These are phyloP conservation scores for Pedetes capensis DNA, from an alignment of 2,113 vertebrate genomes.

Conservation along the genomic window DNA sequence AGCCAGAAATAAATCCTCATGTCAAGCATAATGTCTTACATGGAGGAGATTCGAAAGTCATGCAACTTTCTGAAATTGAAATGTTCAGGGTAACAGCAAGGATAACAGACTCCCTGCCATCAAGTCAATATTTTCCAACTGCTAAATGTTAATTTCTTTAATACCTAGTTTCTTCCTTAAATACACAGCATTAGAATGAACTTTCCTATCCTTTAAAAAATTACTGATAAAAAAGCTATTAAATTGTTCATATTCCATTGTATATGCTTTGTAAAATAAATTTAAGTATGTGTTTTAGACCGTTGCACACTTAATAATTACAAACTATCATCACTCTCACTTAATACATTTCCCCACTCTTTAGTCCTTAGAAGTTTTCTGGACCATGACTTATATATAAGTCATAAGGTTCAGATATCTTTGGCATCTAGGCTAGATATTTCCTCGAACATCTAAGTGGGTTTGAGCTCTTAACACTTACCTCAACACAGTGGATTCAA, in stretches of 20 bases:
- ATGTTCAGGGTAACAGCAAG: conserved; percentile 45
- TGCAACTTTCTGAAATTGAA: conserved; percentile 65
- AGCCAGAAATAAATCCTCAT: conserved; percentile 67
- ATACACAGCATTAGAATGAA: conserved; percentile 44
- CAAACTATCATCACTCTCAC: neutral
- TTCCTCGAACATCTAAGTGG: neutral
- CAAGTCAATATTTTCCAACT: conserved; percentile 72
- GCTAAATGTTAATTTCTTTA: conserved; percentile 67
- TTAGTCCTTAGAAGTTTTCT: neutral
- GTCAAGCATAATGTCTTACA: conserved; percentile 64
- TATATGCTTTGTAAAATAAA: neutral
- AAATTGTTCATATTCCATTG: neutral
- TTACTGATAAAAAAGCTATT: neutral
- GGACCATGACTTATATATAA: neutral
- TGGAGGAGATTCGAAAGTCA: conserved; percentile 73
- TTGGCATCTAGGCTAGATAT: neutral
- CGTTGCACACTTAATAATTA: neutral
- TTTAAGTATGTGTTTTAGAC: neutral
- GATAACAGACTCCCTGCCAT: conserved; percentile 56
- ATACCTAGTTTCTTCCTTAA: conserved; percentile 61
- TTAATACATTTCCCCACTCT: neutral
- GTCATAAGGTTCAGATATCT: neutral
- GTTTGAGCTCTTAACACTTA: neutral
- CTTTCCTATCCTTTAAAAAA: conserved; percentile 23
- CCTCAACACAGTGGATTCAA: fast-evolving